Percentiles rank a stretch among this genome's conserved stretches.
These are phyloP conservation scores for Cinclus mexicanus DNA, from an alignment of 2,113 vertebrate species.

Conservation along the genomic window DNA sequence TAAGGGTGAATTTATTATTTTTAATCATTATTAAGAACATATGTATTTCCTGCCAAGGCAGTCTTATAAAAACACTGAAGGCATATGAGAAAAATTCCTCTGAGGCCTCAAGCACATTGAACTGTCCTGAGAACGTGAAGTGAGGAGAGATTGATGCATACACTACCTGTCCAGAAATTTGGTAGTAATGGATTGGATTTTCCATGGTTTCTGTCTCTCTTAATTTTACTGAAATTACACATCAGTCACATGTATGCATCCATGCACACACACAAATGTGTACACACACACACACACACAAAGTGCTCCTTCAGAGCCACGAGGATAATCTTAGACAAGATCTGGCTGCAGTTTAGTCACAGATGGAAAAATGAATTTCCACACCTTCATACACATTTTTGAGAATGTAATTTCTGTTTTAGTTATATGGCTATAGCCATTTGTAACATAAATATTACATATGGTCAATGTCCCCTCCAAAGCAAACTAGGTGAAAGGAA, in stretches of 20 bases:
- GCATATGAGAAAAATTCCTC: slow-evolving; percentile 61
- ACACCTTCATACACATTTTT: not conserved
- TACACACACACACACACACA: not conserved
- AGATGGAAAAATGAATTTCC: not conserved
- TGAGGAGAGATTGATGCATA: slow-evolving; percentile 63
- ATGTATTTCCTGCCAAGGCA: slow-evolving; percentile 37
- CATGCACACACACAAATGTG: not conserved
- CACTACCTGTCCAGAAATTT: slow-evolving; percentile 56
- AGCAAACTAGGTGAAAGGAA: slow-evolving; percentile 29
- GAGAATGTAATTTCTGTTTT: slow-evolving; percentile 10
- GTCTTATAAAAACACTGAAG: slow-evolving; percentile 52
- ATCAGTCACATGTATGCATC: not conserved
- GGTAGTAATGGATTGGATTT: slow-evolving; percentile 41
- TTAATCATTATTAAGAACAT: slow-evolving; percentile 63
- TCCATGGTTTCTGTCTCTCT: slow-evolving; percentile 32
- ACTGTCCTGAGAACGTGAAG: slow-evolving; percentile 50
- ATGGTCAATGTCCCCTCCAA: not conserved
- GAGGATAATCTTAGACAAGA: not conserved
- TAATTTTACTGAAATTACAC: not conserved
- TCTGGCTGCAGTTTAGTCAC: not conserved
- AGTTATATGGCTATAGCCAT: not conserved
- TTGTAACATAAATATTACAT: slow-evolving; percentile 8
- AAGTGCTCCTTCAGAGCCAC: not conserved
- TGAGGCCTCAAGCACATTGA: slow-evolving; percentile 43
- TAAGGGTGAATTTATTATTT: slow-evolving; percentile 56